phyloP scores from a whole-genome alignment of 2,797 vertebrate genomes.

The Amblyopsis hoosieri region DNA sequence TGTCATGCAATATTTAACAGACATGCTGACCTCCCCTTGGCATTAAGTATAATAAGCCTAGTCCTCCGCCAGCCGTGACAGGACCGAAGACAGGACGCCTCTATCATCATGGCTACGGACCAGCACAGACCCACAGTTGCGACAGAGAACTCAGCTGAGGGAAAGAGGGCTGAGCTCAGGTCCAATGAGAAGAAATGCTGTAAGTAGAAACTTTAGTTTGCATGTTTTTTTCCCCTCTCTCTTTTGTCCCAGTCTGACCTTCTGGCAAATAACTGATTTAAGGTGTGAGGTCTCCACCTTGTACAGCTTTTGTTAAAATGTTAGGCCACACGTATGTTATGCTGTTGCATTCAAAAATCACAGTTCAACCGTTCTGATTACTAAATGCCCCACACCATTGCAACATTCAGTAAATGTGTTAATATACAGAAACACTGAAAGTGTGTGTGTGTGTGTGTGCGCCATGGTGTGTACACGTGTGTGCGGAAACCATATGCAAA shows the following conservation, averaged over 20 bases:
- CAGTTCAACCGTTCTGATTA: too few species aligned
- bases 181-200: conserved; percentile 74
- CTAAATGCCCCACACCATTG: too few species aligned
- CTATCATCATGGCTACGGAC: conserved; percentile 54
- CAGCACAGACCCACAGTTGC: conserved; percentile 34
- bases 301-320: neutral
- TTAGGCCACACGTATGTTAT: too few species aligned
- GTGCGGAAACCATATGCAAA: neutral
- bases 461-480: neutral
- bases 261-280: conserved; percentile 12
- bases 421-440: neutral
- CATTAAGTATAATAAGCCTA: neutral
- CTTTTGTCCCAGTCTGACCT: neutral
- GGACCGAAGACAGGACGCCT: conserved; percentile 13
- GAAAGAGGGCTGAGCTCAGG: conserved; percentile 53
- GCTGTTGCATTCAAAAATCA: too few species aligned
- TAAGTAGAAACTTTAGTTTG: conserved; percentile 50
- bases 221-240: neutral
- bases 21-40: conserved; percentile 35
- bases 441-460: conserved; percentile 7
- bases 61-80: conserved; percentile 10
- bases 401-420: too few species aligned
- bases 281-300: conserved; percentile 5
- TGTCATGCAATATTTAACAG: conserved; percentile 2
- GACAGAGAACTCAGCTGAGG: conserved; percentile 36